Evolutionary conservation across 2,888 invertebrate species (phyloP).

Genomic region (Parnassius mnemosyne): DNA sequence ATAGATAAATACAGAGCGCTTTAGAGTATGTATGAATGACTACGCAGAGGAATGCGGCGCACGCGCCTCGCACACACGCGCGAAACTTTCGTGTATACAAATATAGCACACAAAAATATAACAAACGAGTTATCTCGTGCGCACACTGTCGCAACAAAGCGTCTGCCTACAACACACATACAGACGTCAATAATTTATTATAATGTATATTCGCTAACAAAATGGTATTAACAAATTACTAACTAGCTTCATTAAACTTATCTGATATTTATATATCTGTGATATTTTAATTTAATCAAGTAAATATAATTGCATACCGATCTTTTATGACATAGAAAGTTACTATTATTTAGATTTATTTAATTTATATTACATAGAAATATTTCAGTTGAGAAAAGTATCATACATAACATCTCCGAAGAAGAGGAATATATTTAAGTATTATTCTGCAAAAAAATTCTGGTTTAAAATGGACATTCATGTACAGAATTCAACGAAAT

Average conservation of each 20-base stretch:
- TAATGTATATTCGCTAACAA: constrained; percentile 33
- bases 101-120: constrained; percentile 44
- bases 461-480: too few relatives aligned
- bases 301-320: not conserved
- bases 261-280: constrained; percentile 14
- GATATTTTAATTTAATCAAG: constrained; percentile 1
- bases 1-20: constrained; percentile 47
- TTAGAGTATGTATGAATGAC: constrained; percentile 67
- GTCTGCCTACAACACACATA: constrained; percentile 32
- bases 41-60: constrained; percentile 72
- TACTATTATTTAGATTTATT: too few relatives aligned
- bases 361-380: too few relatives aligned
- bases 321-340: too few relatives aligned
- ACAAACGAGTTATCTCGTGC: constrained; percentile 58
- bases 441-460: too few relatives aligned
- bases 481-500: too few relatives aligned
- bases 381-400: too few relatives aligned
- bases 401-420: too few relatives aligned
- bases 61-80: constrained; percentile 48
- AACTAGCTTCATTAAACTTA: constrained; percentile 15
- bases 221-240: constrained; percentile 19
- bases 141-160: constrained; percentile 31
- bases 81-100: constrained; percentile 32
- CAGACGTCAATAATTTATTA: constrained; percentile 27
- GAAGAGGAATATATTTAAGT: too few relatives aligned